Evolutionary conservation across 2,888 invertebrate species (phyloP).

Genomic region (Melanophora roralis): DNA sequence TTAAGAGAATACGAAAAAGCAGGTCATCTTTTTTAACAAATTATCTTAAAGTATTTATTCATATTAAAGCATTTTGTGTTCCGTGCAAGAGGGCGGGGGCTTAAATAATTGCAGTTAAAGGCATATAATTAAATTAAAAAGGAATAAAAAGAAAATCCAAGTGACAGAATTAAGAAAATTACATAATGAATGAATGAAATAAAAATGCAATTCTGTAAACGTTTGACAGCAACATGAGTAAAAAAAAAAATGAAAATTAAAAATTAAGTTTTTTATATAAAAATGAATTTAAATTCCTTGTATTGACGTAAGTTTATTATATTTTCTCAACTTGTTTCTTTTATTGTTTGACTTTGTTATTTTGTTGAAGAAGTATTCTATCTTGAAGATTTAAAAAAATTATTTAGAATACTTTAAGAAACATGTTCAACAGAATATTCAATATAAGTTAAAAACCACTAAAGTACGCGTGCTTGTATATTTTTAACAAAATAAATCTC

Average conservation of each 20-base stretch:
- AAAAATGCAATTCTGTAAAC: conserved; percentile 47
- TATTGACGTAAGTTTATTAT: conserved; percentile 15
- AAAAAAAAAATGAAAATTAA: conserved; percentile 27
- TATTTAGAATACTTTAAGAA: too few relatives aligned
- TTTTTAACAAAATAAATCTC: too few relatives aligned
- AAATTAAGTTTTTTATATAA: conserved; percentile 34
- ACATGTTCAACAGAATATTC: too few relatives aligned
- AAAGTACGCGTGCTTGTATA: too few relatives aligned
- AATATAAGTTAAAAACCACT: too few relatives aligned
- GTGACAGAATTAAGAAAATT: conserved; percentile 55
- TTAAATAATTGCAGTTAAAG: conserved; percentile 44
- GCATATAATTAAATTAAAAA: conserved; percentile 60
- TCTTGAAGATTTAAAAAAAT: too few relatives aligned
- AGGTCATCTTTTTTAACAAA: background rate
- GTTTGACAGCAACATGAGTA: conserved; percentile 48
- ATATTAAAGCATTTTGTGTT: conserved; percentile 40
- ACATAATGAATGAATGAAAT: background rate
- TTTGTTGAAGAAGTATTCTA: background rate
- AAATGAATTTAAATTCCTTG: conserved; percentile 25
- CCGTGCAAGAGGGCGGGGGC: too few relatives aligned
- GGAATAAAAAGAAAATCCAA: conserved; percentile 38
- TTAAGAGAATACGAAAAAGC: conserved; percentile 5
- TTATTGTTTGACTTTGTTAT: background rate
- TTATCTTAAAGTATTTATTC: conserved; percentile 16
- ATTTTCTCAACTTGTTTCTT: background rate